Conservation (phyloP, 2,797 vertebrate species). For the Toxotes lorentzi region DNA sequence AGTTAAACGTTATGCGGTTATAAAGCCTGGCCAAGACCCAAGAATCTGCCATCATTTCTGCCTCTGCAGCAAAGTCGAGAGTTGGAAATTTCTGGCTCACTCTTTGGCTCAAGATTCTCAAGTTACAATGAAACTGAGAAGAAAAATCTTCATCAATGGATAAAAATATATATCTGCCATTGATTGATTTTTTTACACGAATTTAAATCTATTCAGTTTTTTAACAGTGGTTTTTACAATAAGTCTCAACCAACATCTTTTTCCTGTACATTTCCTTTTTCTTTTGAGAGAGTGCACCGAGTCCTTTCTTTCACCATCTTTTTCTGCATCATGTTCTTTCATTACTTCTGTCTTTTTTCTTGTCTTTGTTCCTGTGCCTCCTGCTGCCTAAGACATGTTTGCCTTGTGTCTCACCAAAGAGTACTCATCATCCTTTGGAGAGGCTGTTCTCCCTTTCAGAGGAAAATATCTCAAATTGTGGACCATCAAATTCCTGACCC, state of each 20-base stretch:
- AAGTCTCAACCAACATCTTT: not conserved
- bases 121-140: conserved; percentile 25
- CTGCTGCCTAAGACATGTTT: conserved; percentile 4
- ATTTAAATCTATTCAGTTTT: conserved; percentile 1
- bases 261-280: not conserved
- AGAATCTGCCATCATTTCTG: conserved; percentile 77
- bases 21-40: conserved; percentile 75
- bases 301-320: not conserved
- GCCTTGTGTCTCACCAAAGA: conserved; percentile 10
- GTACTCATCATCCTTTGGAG: conserved; percentile 40
- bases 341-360: conserved; percentile 1
- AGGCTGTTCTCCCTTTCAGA: conserved; percentile 30
- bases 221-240: not conserved
- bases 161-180: conserved; percentile 3
- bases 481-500: conserved; percentile 55
- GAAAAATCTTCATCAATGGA: conserved; percentile 11
- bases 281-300: not conserved
- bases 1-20: conserved; percentile 85
- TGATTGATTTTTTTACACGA: conserved; percentile 1
- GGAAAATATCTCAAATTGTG: conserved; percentile 49
- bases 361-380: not conserved
- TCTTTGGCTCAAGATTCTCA: conserved; percentile 26
- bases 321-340: conserved; percentile 14
- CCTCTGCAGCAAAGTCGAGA: conserved; percentile 82
- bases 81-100: conserved; percentile 62